These are phyloP conservation scores for Chrysolina oricalcia DNA, from an alignment of 2,888 invertebrate genomes.

Conservation along the genomic window DNA sequence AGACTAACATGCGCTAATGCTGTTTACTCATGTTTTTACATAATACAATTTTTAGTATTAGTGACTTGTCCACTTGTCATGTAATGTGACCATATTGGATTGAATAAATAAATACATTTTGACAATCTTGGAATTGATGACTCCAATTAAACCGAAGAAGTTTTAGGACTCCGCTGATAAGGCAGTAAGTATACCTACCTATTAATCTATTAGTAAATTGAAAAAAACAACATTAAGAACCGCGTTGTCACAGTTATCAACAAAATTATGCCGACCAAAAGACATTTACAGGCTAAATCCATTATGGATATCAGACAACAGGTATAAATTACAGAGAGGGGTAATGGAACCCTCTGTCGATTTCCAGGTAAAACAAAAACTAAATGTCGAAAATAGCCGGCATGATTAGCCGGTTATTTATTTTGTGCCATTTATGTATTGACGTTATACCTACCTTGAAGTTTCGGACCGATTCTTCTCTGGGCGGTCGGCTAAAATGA, in stretches of 20 bases:
- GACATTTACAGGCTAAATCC: slow-evolving; percentile 38
- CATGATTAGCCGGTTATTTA: slow-evolving; percentile 46
- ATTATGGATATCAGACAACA: slow-evolving; percentile 37
- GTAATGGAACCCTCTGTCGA: background rate
- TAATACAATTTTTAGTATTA: too few relatives aligned
- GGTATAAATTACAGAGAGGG: slow-evolving; percentile 34
- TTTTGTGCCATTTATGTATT: slow-evolving; percentile 7
- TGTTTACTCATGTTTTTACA: too few relatives aligned
- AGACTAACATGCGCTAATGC: too few relatives aligned
- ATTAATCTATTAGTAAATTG: slow-evolving; percentile 18
- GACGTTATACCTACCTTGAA: too few relatives aligned
- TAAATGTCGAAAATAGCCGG: slow-evolving; percentile 33
- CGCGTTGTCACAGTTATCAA: slow-evolving; percentile 34
- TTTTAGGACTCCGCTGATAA: slow-evolving; percentile 22
- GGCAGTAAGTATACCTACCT: background rate
- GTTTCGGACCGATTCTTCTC: background rate
- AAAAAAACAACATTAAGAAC: slow-evolving; percentile 19
- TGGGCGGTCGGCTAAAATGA: background rate
- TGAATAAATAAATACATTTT: background rate
- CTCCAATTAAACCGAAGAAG: slow-evolving; percentile 5
- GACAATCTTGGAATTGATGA: slow-evolving; percentile 11
- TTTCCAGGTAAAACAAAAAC: slow-evolving; percentile 39
- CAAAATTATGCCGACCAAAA: slow-evolving; percentile 31
- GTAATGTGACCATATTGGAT: background rate
- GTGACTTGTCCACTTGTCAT: too few relatives aligned